Conservation (phyloP, 2,113 vertebrate species). For the Ursus arctos region DNA sequence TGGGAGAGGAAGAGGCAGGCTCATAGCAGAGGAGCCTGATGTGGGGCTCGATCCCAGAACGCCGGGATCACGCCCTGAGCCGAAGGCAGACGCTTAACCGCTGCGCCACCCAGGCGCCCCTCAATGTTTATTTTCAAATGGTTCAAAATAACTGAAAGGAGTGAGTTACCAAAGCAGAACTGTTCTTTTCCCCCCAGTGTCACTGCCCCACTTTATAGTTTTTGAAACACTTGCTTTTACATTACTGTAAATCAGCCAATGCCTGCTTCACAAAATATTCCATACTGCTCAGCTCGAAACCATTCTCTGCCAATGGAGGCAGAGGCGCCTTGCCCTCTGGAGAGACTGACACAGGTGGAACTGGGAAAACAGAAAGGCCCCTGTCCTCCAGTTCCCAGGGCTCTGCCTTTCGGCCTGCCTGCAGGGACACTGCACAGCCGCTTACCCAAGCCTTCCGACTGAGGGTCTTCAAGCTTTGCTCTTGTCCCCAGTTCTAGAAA, state of each 20-base stretch:
- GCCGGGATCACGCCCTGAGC: too few species aligned
- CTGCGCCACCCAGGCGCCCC: too few species aligned
- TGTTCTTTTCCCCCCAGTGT: background rate
- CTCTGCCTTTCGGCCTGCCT: background rate
- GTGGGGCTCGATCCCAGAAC: too few species aligned
- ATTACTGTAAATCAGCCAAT: background rate
- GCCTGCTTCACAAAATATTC: background rate
- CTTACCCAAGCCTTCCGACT: background rate
- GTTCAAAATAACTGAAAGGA: background rate
- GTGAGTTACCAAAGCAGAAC: background rate
- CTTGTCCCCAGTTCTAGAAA: slow-evolving; percentile 45
- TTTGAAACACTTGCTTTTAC: slow-evolving; percentile 26
- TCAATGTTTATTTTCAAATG: slow-evolving; percentile 1
- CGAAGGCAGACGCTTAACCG: too few species aligned
- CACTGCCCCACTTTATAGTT: slow-evolving; percentile 17
- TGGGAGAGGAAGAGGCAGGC: too few species aligned
- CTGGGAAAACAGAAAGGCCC: slow-evolving; percentile 25
- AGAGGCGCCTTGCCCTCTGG: background rate
- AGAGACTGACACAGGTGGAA: slow-evolving; percentile 2
- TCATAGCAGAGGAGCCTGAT: too few species aligned
- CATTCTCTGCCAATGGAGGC: slow-evolving; percentile 45
- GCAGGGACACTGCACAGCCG: fast-evolving
- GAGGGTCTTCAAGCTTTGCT: background rate
- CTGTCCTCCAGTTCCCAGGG: background rate
- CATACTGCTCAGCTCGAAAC: background rate